Evolutionary conservation across 2,888 invertebrate genomes (phyloP), one percentile per base, ranked within the genome.

Genomic region (Seladonia tumulorum): DNA sequence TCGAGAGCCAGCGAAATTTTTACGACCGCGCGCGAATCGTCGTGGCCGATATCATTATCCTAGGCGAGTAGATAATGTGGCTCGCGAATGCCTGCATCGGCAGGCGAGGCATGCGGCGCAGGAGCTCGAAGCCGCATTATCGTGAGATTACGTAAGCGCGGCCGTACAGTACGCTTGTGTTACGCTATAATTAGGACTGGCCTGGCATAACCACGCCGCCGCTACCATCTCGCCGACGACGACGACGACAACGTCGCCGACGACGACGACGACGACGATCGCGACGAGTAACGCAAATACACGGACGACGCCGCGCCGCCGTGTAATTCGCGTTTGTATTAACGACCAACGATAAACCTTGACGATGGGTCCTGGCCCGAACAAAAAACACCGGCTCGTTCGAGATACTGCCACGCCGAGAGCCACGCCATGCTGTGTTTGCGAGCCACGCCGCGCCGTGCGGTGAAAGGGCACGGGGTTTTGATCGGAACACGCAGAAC

Each of bases 151-250:
- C 93, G 93, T 92, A 92, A 93, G 92, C 92, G 85, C 89, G 88
- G 91, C 90, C 90, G 86, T 87, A 89, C 90, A 86, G 86, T 88
- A 85, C 88, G 88, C 89, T 90, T 88, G 92, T 91, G 91, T 92
- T 92, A 91, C 90, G 90, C 91, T 91, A 91, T 93, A 93, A 92
- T 93, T 92, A 92, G 93, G 92, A 88, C 87, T 88, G 86, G 88
- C 75, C 91, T 84, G 87, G 83, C 87, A 89, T 88, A 90, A 90
- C 88, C 89, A 79, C 87, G 85, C 83, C 66, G 57, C 77, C 25
- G 7, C 70, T 39, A 18, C 76, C 68, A 49, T 25, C 66, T n/a
- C 39, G 25, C 39, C 42, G 72, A 18, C 53, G 71, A n/a, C 42
- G 72, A 18, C 53, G 71, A n/a, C 25, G 45, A 25, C 45, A 47